Evolutionary conservation across 2,113 vertebrate genomes (phyloP).

Genomic region (Psittacara wagleri): DNA sequence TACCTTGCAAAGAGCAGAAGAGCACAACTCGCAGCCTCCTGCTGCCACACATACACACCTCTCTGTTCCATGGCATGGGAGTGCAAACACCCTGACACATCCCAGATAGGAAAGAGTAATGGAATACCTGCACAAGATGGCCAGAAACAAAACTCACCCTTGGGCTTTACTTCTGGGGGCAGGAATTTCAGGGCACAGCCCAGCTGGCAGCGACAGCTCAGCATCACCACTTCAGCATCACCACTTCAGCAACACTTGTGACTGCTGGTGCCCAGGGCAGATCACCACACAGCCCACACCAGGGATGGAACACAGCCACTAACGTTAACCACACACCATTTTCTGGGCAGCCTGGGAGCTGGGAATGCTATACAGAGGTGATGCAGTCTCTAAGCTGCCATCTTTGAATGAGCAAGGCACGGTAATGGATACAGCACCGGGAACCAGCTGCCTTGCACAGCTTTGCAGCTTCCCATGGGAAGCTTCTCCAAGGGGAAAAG

Average conservation of each 20-base stretch:
- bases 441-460: not conserved
- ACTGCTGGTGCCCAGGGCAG: not conserved
- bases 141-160: not conserved
- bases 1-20: not conserved
- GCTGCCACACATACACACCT: not conserved
- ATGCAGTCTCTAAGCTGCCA: not conserved
- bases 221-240: not conserved
- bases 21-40: not conserved
- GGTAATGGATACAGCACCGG: not conserved
- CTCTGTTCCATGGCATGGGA: accelerated
- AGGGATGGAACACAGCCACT: not conserved
- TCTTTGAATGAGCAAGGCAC: not conserved
- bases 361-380: not conserved
- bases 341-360: not conserved
- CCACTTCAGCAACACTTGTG: not conserved
- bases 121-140: not conserved
- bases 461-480: not conserved
- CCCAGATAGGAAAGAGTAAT: not conserved
- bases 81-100: not conserved
- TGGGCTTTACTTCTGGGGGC: not conserved
- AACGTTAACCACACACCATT: not conserved
- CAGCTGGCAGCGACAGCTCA: not conserved
- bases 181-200: not conserved
- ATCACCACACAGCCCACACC: not conserved
- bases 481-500: not conserved